phyloP scores from a whole-genome alignment of 2,113 vertebrate species.

The Oostethus manadensis region DNA sequence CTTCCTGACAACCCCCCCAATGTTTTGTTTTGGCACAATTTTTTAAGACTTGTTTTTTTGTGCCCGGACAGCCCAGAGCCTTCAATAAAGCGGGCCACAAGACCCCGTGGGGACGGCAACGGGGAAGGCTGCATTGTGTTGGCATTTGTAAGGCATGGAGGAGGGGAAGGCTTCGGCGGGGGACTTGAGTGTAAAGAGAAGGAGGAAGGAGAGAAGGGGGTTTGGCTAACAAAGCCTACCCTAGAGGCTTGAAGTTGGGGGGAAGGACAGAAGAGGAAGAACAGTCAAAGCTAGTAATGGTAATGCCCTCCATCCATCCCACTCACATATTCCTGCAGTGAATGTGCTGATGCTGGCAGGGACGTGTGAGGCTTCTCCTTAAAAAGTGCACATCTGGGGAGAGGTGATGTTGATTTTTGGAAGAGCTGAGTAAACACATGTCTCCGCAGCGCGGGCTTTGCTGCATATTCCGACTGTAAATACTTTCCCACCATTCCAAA shows the following conservation, averaged over 20 bases:
- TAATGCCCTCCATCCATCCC: constrained; percentile 43
- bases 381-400: background rate
- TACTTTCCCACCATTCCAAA: background rate
- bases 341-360: constrained; percentile 53
- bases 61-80: constrained; percentile 58
- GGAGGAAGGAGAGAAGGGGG: constrained; percentile 18
- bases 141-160: constrained; percentile 60
- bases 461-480: background rate
- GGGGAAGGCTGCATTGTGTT: constrained; percentile 59
- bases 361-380: background rate
- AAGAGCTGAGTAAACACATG: background rate
- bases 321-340: constrained; percentile 39
- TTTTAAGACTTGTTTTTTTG: constrained; percentile 74
- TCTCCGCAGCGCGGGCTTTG: background rate
- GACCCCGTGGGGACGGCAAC: constrained; percentile 55
- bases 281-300: constrained; percentile 50
- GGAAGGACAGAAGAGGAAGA: constrained; percentile 37
- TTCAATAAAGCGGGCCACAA: constrained; percentile 61
- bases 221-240: constrained; percentile 63
- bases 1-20: constrained; percentile 38
- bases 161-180: constrained; percentile 53
- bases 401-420: background rate
- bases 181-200: constrained; percentile 34
- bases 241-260: constrained; percentile 55
- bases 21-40: constrained; percentile 46